Base-by-base conservation (phyloP, 2,888 invertebrate genomes). In the Drosophila testacea region DNA sequence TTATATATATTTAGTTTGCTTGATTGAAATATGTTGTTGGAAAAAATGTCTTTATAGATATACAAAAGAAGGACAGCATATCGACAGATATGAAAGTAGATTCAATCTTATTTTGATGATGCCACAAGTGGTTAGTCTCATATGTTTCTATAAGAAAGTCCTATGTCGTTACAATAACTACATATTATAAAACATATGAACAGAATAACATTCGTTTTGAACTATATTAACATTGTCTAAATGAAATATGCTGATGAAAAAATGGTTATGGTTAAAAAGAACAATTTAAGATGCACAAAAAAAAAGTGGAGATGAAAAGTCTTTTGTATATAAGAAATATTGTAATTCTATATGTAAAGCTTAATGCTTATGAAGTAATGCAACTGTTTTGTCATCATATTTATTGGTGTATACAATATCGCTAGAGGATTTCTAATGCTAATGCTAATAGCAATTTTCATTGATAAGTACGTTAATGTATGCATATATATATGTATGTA, bases 401-500 rank as follows among this genome's bases (percentile, higher is more conserved):
- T 54, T 32, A 56, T 55, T 59, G 44, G 39, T 66, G 42, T 59
- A 59, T 27, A 3, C 22, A 22, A 46, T 55, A 41, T 42, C 36
- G 46, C 48, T 41, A 11, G 48, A 48, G 56, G 54, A 42, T 39
- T 63, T 64, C 47, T 47, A 59, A 68, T 64, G 48, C 56, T 55
- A 68, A 68, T 60, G 54, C 55, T 56, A 72, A 73, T 52, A 38
- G 59, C 13, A 65, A 69, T 62, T 78, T 78, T 78, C 76, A 78
- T 76, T 78, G 78, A 76, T 76, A 76, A 66, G 79, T 66, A 57
- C 70, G 56, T 50, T 52, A 55, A 51, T 69, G 61, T 66, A 61
- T 62, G 50, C 50, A 63, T 39, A 55, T 36, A 10, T 13, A 63
- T 13, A 36, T 22, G 16, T 39, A 32, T 39, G 3, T 22, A 22